Percentiles rank a stretch among this genome's conserved stretches.
These are phyloP conservation scores for Armadillidium nasatum DNA, from an alignment of 1,140 invertebrate genomes.

Conservation along the genomic window DNA sequence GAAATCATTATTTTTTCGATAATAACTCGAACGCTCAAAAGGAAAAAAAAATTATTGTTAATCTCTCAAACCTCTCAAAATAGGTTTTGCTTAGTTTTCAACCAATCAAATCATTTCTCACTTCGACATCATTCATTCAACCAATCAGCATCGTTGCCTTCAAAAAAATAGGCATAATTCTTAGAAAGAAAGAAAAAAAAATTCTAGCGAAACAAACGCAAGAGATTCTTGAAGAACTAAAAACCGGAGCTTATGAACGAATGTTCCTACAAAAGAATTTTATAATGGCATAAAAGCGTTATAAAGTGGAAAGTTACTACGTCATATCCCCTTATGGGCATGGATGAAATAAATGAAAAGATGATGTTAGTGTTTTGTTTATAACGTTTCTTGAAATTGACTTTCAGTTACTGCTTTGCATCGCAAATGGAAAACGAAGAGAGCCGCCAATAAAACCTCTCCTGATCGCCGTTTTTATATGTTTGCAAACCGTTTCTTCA, in stretches of 20 bases:
- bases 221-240: not conserved
- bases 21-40: not conserved
- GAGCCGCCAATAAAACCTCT: not conserved
- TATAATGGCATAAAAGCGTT: conserved; percentile 13
- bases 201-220: not conserved
- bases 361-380: conserved; percentile 13
- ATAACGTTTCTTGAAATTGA: conserved; percentile 13
- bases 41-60: not conserved
- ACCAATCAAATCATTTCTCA: not conserved
- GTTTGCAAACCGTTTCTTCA: not conserved
- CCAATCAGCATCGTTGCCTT: not conserved
- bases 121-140: not conserved
- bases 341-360: conserved; percentile 9
- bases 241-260: conserved; percentile 1
- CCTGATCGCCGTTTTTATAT: conserved; percentile 1
- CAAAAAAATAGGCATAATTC: not conserved
- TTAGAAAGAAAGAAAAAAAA: not conserved
- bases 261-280: conserved; percentile 3
- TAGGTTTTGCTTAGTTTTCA: not conserved
- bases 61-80: not conserved
- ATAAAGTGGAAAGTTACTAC: conserved; percentile 13
- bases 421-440: conserved; percentile 3
- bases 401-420: conserved; percentile 9
- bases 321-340: conserved; percentile 4
- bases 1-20: not conserved